Evolutionary conservation across 2,113 vertebrate species (phyloP).

Genomic region (Bubo blakistoni): DNA sequence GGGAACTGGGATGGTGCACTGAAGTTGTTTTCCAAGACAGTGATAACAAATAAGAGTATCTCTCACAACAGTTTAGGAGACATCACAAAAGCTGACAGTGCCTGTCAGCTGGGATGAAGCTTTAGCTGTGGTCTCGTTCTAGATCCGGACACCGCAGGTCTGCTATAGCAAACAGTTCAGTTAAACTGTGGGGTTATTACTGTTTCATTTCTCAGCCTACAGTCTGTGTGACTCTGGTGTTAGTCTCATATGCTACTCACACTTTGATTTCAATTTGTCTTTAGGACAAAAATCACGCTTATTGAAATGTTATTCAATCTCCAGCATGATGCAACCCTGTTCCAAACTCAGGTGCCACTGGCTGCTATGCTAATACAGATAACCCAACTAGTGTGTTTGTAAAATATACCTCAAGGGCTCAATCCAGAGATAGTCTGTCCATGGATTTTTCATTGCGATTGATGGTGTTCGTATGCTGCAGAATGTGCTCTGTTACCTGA

Average conservation of each 20-base stretch:
- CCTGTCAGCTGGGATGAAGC: background rate
- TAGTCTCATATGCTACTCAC: background rate
- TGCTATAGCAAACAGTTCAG: background rate
- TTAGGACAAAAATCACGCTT: background rate
- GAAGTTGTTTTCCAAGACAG: background rate
- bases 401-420: background rate
- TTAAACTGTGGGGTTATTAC: background rate
- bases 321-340: background rate
- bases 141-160: background rate
- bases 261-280: background rate
- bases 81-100: background rate
- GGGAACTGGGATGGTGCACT: background rate
- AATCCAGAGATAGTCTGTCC: background rate
- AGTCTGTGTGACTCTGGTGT: background rate
- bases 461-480: background rate
- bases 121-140: background rate
- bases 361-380: background rate
- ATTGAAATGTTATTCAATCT: background rate
- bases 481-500: background rate
- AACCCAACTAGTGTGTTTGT: background rate
- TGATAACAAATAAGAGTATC: background rate
- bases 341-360: background rate
- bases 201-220: background rate
- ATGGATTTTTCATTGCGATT: background rate
- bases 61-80: background rate